Percentiles rank a stretch among this genome's conserved stretches.
Conservation (phyloP, 2,888 invertebrate genomes). For the Rotaria magnacalcarata region DNA sequence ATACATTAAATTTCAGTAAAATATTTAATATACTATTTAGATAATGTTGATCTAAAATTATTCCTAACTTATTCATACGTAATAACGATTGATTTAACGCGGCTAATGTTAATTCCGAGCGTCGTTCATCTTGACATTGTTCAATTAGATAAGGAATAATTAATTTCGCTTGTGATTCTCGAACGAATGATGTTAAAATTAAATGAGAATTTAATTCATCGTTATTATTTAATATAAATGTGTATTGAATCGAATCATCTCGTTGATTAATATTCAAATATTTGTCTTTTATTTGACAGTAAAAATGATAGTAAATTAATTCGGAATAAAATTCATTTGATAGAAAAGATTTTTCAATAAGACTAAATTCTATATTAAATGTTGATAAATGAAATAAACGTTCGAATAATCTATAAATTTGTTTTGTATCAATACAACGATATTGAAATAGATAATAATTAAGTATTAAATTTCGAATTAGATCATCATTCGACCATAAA, state of each 20-base stretch:
- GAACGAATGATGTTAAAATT: background rate
- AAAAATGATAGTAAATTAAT: constrained; percentile 13
- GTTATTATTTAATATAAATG: background rate
- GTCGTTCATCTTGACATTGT: background rate
- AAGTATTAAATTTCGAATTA: background rate
- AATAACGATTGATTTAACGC: constrained; percentile 14
- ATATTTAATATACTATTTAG: background rate
- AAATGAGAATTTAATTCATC: constrained; percentile 25
- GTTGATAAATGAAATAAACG: background rate
- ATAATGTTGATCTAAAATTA: background rate
- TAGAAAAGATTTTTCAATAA: background rate
- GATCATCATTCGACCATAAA: background rate
- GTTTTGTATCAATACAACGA: background rate
- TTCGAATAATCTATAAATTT: background rate
- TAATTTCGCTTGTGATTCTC: background rate
- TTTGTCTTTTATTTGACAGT: constrained; percentile 7
- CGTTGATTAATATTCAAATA: constrained; percentile 12
- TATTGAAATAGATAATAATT: constrained; percentile 9
- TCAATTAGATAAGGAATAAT: constrained; percentile 16
- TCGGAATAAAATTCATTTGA: background rate
- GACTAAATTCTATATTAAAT: background rate
- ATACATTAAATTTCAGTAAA: background rate
- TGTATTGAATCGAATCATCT: background rate
- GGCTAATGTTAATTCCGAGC: background rate
- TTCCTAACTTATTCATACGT: constrained; percentile 13